These are phyloP conservation scores for Acromyrmex heyeri DNA, from an alignment of 1,140 invertebrate species.

Conservation along the genomic window DNA sequence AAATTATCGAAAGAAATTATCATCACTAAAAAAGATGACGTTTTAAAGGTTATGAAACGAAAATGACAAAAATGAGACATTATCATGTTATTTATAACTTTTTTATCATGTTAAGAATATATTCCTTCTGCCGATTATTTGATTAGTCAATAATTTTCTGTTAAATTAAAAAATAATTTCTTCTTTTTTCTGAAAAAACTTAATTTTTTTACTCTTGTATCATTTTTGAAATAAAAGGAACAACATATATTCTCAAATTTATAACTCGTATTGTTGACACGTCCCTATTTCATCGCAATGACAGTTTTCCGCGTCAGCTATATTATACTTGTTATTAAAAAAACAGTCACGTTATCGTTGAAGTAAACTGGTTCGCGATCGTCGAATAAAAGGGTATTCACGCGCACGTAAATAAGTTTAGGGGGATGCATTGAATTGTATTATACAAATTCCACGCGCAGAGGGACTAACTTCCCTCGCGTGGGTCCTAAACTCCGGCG, in stretches of 20 bases:
- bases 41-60: too few species aligned
- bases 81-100: too few species aligned
- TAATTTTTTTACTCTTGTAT: too few species aligned
- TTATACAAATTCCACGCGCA: conserved; percentile 29
- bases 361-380: background rate
- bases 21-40: too few species aligned
- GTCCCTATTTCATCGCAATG: background rate
- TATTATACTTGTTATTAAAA: background rate
- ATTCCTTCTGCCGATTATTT: too few species aligned
- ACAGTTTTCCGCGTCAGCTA: background rate
- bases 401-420: conserved; percentile 5
- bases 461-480: conserved; percentile 53
- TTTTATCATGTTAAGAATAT: too few species aligned
- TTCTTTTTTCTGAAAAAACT: too few species aligned
- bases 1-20: too few species aligned
- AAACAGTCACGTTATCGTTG: background rate
- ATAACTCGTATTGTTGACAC: background rate
- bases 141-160: too few species aligned
- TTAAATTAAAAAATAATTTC: too few species aligned
- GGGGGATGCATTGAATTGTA: conserved; percentile 22
- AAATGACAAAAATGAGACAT: too few species aligned
- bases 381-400: background rate
- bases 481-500: conserved; percentile 74
- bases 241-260: background rate
- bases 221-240: too few species aligned